Evolutionary conservation across 2,113 vertebrate genomes (phyloP).

Genomic region (Eleginops maclovinus): DNA sequence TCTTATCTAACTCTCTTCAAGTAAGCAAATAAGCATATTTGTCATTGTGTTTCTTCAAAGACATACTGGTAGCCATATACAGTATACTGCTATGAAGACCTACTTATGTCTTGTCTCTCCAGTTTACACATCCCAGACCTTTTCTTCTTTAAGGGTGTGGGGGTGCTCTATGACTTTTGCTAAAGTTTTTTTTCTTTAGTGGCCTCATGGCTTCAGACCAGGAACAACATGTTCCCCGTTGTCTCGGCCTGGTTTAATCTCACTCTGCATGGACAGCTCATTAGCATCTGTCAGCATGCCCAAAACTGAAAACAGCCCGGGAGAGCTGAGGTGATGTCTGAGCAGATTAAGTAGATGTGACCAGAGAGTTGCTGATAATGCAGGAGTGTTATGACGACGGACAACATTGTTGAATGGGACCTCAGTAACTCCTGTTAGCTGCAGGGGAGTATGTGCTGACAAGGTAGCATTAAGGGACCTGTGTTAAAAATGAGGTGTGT

Average conservation of each 20-base stretch:
- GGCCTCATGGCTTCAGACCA: constrained; percentile 33
- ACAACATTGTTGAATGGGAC: constrained; percentile 4
- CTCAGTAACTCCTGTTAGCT: constrained; percentile 17
- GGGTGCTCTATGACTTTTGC: too few species aligned
- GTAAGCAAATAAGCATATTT: background rate
- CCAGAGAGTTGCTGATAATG: constrained; percentile 34
- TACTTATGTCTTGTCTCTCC: background rate
- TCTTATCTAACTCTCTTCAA: background rate
- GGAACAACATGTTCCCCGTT: constrained; percentile 30
- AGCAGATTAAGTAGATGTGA: constrained; percentile 21
- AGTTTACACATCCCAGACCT: background rate
- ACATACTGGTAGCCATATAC: background rate
- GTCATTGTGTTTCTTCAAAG: background rate
- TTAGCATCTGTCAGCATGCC: constrained; percentile 63
- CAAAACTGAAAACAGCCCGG: constrained; percentile 30
- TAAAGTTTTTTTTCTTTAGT: constrained; percentile 5
- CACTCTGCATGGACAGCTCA: constrained; percentile 44
- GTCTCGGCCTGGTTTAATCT: constrained; percentile 48
- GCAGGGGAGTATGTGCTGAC: background rate
- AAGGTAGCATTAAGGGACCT: constrained; percentile 4
- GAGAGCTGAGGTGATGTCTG: constrained; percentile 53
- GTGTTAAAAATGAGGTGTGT: constrained; percentile 14
- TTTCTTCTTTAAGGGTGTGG: background rate
- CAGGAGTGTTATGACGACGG: constrained; percentile 49
- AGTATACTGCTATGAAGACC: background rate